Evolutionary conservation across 2,113 vertebrate species (phyloP), one percentile per base, ranked within the genome.

Genomic region (Calonectris borealis): DNA sequence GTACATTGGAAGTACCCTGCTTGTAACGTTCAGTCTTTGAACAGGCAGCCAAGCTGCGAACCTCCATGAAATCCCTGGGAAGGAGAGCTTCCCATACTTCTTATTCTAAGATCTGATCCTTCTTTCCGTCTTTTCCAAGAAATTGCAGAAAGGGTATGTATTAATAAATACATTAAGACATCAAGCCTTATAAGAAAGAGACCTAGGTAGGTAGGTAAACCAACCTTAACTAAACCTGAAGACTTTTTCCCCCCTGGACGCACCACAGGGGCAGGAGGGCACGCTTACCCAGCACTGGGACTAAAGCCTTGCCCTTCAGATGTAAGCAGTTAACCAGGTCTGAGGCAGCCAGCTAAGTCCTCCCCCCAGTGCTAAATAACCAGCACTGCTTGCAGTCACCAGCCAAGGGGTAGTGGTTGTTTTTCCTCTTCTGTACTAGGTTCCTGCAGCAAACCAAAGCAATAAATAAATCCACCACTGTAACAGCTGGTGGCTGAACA

Each of bases 401-500:
- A 40, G 70, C 49, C 36, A 13, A 62, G 11, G 38, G 34, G 21
- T 9, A 24, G 13, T 0, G 60, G 13, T 40, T 21, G 19, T 1
- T 64, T 32, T 52, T 29, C 24, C 42, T 52, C 51, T 38, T 62
- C 52, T 4, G 2, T 13, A 4, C 11, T 0, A 14, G 27, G 40
- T 5, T 94, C 58, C 75, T 19, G 93, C 69, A 88, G 86, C 76
- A 93, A 95, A 83, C 64, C 79, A 64, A 32, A 83, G 82, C 79
- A 64, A 1, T 51, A 86, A 90, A 71, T 70, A 80, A 65, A 93
- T 75, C 42, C n/a, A 66, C 64, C 29, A 0, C 57, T 71, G 25
- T 10, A 92, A 86, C 80, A 97, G 88, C 95, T 87, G 73, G 44
- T 65, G 81, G 84, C 76, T 88, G 58, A 86, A 58, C 57, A 64